Evolutionary conservation across 2,888 invertebrate genomes (phyloP).

Genomic region (Terebella lapidaria): DNA sequence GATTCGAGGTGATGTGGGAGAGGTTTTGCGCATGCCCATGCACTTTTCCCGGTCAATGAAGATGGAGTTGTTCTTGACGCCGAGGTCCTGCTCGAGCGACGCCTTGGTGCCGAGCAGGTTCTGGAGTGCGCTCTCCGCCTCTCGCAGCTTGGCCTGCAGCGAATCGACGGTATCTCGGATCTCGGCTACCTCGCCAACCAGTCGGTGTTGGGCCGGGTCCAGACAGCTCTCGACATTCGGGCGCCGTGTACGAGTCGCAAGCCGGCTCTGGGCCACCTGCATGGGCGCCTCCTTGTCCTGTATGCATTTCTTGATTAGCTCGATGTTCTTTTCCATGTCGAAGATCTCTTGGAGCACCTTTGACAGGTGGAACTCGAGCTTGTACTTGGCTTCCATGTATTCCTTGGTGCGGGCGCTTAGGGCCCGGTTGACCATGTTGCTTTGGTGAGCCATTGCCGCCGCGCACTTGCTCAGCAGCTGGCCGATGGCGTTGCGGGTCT

Average conservation of each 20-base stretch:
- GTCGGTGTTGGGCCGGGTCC: slow-evolving; percentile 76
- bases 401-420: slow-evolving; percentile 51
- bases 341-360: slow-evolving; percentile 88
- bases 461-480: slow-evolving; percentile 47
- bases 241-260: slow-evolving; percentile 82
- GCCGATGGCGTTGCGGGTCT: slow-evolving; percentile 40
- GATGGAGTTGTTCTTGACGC: slow-evolving; percentile 79
- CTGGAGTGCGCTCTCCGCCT: slow-evolving; percentile 54
- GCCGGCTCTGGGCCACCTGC: slow-evolving; percentile 68
- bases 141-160: slow-evolving; percentile 73
- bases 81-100: slow-evolving; percentile 77
- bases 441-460: slow-evolving; percentile 53
- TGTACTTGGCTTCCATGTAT: slow-evolving; percentile 50
- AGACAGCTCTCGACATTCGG: slow-evolving; percentile 85
- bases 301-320: slow-evolving; percentile 81
- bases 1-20: slow-evolving; percentile 61
- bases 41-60: slow-evolving; percentile 95
- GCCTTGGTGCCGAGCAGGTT: slow-evolving; percentile 73
- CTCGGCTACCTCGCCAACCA: slow-evolving; percentile 81
- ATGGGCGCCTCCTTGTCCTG: slow-evolving; percentile 69
- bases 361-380: slow-evolving; percentile 51
- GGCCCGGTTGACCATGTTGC: slow-evolving; percentile 51
- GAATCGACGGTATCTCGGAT: slow-evolving; percentile 76
- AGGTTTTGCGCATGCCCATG: slow-evolving; percentile 82
- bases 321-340: slow-evolving; percentile 86